Conservation (phyloP, 2,888 invertebrate species). For the Malacosoma neustria region DNA sequence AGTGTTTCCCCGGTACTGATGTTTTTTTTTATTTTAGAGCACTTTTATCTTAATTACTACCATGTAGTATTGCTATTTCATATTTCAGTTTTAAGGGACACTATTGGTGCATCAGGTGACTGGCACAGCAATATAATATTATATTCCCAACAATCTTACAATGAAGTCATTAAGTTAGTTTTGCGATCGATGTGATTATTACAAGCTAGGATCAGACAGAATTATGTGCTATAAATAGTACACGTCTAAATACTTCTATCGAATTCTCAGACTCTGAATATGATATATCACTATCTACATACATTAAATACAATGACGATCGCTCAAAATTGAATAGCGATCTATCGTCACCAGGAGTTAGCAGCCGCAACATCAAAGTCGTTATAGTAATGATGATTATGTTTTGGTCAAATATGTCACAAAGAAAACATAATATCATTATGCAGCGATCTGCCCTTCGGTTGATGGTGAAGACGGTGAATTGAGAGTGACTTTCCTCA, state of each 20-base stretch:
- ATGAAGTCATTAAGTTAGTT: conserved; percentile 21
- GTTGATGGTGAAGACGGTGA: too few species aligned
- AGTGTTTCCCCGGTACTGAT: conserved; percentile 11
- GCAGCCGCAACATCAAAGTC: too few species aligned
- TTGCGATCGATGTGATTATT: conserved; percentile 12
- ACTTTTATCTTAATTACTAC: conserved; percentile 9
- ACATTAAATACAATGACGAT: too few species aligned
- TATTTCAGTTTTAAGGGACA: conserved; percentile 15
- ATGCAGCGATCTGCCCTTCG: too few species aligned
- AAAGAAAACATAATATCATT: too few species aligned
- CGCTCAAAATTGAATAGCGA: too few species aligned
- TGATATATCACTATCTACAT: too few species aligned
- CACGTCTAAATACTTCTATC: too few species aligned
- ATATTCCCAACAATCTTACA: conserved; percentile 12
- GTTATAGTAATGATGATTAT: too few species aligned
- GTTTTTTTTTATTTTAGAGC: conserved; percentile 10
- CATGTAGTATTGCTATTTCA: conserved; percentile 10
- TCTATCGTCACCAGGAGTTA: too few species aligned
- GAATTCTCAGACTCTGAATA: conserved; percentile 8
- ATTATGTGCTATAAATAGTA: too few species aligned
- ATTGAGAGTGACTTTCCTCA: conserved; percentile 11
- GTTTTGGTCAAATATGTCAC: too few species aligned
- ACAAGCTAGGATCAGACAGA: conserved; percentile 4
- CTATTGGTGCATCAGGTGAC: conserved; percentile 17
- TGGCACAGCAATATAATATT: conserved; percentile 11